phyloP scores from a whole-genome alignment of 2,888 invertebrate species.

The Notocelia uddmanniana region DNA sequence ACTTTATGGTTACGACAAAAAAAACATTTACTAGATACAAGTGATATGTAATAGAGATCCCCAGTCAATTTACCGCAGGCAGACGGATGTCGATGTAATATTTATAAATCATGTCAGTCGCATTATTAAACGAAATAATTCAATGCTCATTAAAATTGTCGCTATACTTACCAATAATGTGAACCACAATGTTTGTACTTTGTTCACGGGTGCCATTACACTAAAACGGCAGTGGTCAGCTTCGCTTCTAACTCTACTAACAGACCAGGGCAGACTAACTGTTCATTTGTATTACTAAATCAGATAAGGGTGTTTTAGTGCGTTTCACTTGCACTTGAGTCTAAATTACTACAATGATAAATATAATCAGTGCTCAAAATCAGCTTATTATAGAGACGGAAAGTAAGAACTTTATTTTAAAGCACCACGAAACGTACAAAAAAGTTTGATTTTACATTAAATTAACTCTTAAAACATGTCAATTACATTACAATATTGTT shows the following conservation, averaged over 20 bases:
- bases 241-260: slow-evolving; percentile 21
- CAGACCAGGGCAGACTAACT: slow-evolving; percentile 7
- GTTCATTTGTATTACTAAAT: slow-evolving; percentile 14
- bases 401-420: slow-evolving; percentile 22
- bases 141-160: slow-evolving; percentile 44
- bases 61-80: slow-evolving; percentile 23
- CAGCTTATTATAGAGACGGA: not conserved
- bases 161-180: slow-evolving; percentile 49
- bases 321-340: slow-evolving; percentile 17
- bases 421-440: slow-evolving; percentile 18
- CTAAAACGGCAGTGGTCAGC: slow-evolving; percentile 40
- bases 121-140: slow-evolving; percentile 34
- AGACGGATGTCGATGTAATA: slow-evolving; percentile 28
- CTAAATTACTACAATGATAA: slow-evolving; percentile 15
- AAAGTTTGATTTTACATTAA: slow-evolving; percentile 2
- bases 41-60: slow-evolving; percentile 16
- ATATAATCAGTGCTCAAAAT: slow-evolving; percentile 8
- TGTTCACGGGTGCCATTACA: slow-evolving; percentile 60
- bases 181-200: slow-evolving; percentile 68
- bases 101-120: slow-evolving; percentile 41
- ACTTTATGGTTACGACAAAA: not conserved
- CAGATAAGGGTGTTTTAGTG: slow-evolving; percentile 17
- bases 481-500: slow-evolving; percentile 8
- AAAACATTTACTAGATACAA: not conserved
- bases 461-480: slow-evolving; percentile 21